A percentile compares a stretch with the other conserved stretches of the same genome.
Evolutionary conservation across 2,113 vertebrate genomes (phyloP).

Genomic region (Bubo blakistoni): DNA sequence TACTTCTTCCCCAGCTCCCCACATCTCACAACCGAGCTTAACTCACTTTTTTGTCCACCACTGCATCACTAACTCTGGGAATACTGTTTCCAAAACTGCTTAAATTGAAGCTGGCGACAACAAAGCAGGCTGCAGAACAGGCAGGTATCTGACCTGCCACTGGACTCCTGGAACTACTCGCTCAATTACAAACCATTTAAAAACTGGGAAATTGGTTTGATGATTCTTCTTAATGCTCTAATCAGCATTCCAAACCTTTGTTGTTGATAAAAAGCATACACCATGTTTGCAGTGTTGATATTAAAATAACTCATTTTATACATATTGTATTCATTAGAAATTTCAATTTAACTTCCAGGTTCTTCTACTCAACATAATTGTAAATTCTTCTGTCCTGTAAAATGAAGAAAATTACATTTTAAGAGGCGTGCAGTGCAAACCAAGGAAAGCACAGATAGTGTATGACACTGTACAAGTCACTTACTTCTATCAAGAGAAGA

Average conservation of each 20-base stretch:
- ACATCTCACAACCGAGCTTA: neutral
- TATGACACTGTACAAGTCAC: neutral
- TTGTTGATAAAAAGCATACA: neutral
- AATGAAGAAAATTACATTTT: neutral
- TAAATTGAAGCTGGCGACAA: neutral
- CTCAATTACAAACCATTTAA: neutral
- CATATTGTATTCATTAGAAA: neutral
- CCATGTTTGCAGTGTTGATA: neutral
- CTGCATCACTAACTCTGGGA: neutral
- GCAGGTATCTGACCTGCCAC: neutral
- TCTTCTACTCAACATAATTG: constrained; percentile 16
- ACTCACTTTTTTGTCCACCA: neutral
- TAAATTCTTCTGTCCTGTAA: constrained; percentile 64
- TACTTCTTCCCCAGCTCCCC: neutral
- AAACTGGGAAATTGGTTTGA: neutral
- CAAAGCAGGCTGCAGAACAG: neutral
- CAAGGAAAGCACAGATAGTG: neutral
- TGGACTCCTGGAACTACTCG: neutral
- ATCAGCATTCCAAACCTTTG: neutral
- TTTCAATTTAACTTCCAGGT: neutral
- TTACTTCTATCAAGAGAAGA: constrained; percentile 74
- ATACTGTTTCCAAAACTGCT: neutral
- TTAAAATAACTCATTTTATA: neutral
- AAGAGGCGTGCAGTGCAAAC: neutral
- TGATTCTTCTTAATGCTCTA: neutral